Evolutionary conservation across 2,113 vertebrate species (phyloP).

Genomic region (Oncorhynchus keta): DNA sequence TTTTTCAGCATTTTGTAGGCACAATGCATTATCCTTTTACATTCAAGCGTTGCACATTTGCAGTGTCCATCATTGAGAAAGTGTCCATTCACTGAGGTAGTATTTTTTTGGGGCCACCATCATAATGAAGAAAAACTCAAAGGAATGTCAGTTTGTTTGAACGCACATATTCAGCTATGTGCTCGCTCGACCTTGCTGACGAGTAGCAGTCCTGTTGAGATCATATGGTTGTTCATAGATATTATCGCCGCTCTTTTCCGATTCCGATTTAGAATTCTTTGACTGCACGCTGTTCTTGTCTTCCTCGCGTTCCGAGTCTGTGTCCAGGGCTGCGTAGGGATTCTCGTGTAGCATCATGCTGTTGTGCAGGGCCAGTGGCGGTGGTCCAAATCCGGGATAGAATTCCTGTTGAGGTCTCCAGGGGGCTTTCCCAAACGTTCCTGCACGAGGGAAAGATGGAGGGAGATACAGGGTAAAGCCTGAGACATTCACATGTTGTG

Average conservation of each 20-base stretch:
- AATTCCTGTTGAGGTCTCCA: conserved; percentile 81
- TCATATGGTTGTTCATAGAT: conserved; percentile 76
- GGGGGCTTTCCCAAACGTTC: conserved; percentile 91
- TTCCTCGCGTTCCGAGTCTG: conserved; percentile 73
- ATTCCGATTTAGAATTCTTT: conserved; percentile 53
- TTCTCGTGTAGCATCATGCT: conserved; percentile 68
- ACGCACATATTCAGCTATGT: conserved; percentile 70
- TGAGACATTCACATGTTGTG: background rate
- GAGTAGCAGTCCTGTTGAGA: conserved; percentile 74
- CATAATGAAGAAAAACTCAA: conserved; percentile 49
- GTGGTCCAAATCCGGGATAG: conserved; percentile 56
- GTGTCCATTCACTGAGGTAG: conserved; percentile 89
- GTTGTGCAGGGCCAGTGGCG: conserved; percentile 46
- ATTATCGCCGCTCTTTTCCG: conserved; percentile 58
- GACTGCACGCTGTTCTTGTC: conserved; percentile 48
- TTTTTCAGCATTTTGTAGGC: conserved; percentile 35
- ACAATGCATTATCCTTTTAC: conserved; percentile 50
- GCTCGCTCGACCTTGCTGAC: conserved; percentile 67
- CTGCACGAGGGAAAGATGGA: conserved; percentile 63
- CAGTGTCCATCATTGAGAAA: conserved; percentile 62
- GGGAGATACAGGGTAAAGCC: background rate
- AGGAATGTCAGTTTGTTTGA: conserved; percentile 4
- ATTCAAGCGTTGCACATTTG: conserved; percentile 72
- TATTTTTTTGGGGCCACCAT: conserved; percentile 69
- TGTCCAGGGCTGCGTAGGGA: conserved; percentile 69